Conservation (phyloP, 2,888 invertebrate genomes). For the Leptogaster cylindrica region DNA sequence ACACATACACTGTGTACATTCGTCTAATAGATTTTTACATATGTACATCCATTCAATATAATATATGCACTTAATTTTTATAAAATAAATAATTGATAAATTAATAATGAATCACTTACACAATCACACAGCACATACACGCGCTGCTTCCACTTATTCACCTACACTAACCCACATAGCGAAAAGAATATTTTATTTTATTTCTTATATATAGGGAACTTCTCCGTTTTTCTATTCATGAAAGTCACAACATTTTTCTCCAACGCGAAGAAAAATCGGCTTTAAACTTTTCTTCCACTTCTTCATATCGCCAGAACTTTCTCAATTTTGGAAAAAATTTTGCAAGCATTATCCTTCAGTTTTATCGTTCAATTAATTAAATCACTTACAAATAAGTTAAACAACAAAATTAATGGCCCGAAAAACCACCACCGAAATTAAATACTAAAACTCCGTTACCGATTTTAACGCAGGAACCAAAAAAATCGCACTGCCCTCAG, state of each 20-base stretch:
- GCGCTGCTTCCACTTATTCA: background rate
- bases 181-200: constrained; percentile 1
- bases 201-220: constrained; percentile 2
- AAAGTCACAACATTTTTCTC: constrained; percentile 34
- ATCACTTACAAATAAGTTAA: too few species aligned
- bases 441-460: too few species aligned
- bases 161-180: constrained; percentile 8
- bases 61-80: constrained; percentile 6
- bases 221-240: constrained; percentile 9
- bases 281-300: constrained; percentile 13
- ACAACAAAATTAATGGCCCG: too few species aligned
- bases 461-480: too few species aligned
- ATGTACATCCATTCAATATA: too few species aligned
- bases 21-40: background rate
- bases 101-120: constrained; percentile 25
- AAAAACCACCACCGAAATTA: too few species aligned
- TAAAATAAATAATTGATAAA: constrained; percentile 30
- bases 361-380: too few species aligned
- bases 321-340: background rate
- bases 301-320: too few species aligned
- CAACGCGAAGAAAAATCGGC: background rate
- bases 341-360: too few species aligned
- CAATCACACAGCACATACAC: background rate
- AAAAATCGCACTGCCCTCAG: too few species aligned
- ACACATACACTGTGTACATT: constrained; percentile 26